Evolutionary conservation across 2,797 vertebrate species (phyloP).

Genomic region (Enteromius viviparus): DNA sequence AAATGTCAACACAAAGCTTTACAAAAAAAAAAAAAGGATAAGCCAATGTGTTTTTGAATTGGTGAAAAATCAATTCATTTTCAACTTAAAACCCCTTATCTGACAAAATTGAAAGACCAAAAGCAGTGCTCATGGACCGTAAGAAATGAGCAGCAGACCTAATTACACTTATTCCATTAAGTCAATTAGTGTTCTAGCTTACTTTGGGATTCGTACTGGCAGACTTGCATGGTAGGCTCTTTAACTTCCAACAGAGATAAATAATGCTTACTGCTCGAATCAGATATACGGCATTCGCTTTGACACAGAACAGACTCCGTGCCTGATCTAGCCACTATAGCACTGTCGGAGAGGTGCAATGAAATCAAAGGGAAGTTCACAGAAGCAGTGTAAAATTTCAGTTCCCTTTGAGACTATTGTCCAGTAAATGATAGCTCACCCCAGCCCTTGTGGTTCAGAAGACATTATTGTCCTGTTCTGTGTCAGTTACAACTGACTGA

Average conservation of each 20-base stretch:
- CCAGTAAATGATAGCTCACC: conserved; percentile 3
- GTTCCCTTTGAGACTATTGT: neutral
- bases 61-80: conserved; percentile 25
- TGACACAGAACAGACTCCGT: conserved; percentile 39
- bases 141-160: conserved; percentile 49
- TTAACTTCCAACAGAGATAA: conserved; percentile 62
- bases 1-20: conserved; percentile 4
- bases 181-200: conserved; percentile 57
- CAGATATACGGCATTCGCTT: conserved; percentile 49
- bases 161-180: conserved; percentile 63
- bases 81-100: conserved; percentile 39
- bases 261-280: conserved; percentile 56
- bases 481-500: conserved; percentile 5
- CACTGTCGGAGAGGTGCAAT: neutral
- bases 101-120: conserved; percentile 9
- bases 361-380: conserved; percentile 7
- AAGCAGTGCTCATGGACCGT: conserved; percentile 3
- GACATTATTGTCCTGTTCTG: neutral
- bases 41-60: neutral
- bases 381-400: conserved; percentile 9
- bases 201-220: conserved; percentile 54
- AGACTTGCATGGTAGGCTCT: conserved; percentile 59
- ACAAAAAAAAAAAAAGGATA: neutral
- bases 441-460: conserved; percentile 18
- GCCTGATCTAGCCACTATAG: neutral